Evolutionary conservation across 1,140 invertebrate species (phyloP).

Genomic region (Samia ricini): DNA sequence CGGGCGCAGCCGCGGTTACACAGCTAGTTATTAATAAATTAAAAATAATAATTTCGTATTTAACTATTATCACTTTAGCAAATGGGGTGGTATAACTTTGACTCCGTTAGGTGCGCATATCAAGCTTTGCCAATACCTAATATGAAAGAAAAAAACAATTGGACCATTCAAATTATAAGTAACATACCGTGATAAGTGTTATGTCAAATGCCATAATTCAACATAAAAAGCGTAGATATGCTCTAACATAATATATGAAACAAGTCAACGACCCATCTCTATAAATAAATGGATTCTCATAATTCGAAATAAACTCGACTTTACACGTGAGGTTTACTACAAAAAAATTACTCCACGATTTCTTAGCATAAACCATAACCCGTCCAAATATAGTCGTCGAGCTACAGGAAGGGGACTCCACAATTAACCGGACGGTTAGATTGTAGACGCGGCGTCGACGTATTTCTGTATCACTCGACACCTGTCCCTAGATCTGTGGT

Average conservation of each 20-base stretch:
- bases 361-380: constrained; percentile 2
- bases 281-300: background rate
- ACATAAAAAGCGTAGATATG: background rate
- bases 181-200: too few relatives aligned
- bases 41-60: too few relatives aligned
- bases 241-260: background rate
- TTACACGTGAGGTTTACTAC: background rate
- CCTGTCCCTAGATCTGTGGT: background rate
- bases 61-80: too few relatives aligned
- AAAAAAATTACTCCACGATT: background rate
- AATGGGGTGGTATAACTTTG: too few relatives aligned
- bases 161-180: too few relatives aligned
- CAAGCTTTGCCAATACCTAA: too few relatives aligned
- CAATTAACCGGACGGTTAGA: background rate
- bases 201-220: background rate
- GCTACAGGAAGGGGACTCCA: constrained; percentile 7
- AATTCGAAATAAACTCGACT: background rate
- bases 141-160: too few relatives aligned
- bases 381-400: background rate
- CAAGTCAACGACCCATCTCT: background rate
- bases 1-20: too few relatives aligned
- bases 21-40: too few relatives aligned
- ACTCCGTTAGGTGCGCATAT: too few relatives aligned
- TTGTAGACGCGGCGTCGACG: background rate
- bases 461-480: constrained; percentile 11